Base-by-base conservation (phyloP, 2,797 vertebrate genomes). In the Myotis pilosus region DNA sequence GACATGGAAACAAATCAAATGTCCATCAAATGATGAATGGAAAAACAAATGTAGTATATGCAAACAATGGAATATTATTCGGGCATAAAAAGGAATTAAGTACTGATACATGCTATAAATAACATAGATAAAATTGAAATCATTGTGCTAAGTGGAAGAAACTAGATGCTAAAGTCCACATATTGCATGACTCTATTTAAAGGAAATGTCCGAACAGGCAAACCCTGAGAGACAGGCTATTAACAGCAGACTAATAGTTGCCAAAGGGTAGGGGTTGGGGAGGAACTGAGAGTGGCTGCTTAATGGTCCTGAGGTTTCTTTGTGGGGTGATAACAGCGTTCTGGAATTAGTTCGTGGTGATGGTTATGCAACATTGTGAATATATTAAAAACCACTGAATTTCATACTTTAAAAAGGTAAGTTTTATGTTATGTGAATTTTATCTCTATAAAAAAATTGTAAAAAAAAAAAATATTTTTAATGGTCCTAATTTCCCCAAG, bases 51-150 rank as follows among this genome's bases (percentile, higher is more conserved):
- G 8, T 30, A 57, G 15, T 22, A 36, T 57, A 72, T 47, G 28
- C 33, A 87, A 36, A 64, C 13, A 44, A n/a, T 72, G 55, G 69
- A 95, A 84, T 89, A 96, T 81, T 94, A 96, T 74, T 94, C 36
- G 75, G 72, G 53, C n/a, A 53, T 66, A 28, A 88, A 91, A 90
- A 93, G 33, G 51, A 89, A 81, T 53, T 38, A 22, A 66, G 49
- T 71, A 28, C 22, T 41, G 69, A 78, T 49, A 87, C 5, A 41
- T 38, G 10, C 3, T 6, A 4, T 62, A n/a, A n/a, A n/a, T 55
- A n/a, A 12, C 22, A 64, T n/a, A 5, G 7, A 53, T 57, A 30
- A 80, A 51, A 69, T 71, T 78, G 17, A 55, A 87, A 41, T 81
- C 22, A 90, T 15, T 36, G 44, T 38, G 51, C 55, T 74, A 53